Conservation (phyloP, 2,113 vertebrate genomes). For the Vanacampus margaritifer region DNA sequence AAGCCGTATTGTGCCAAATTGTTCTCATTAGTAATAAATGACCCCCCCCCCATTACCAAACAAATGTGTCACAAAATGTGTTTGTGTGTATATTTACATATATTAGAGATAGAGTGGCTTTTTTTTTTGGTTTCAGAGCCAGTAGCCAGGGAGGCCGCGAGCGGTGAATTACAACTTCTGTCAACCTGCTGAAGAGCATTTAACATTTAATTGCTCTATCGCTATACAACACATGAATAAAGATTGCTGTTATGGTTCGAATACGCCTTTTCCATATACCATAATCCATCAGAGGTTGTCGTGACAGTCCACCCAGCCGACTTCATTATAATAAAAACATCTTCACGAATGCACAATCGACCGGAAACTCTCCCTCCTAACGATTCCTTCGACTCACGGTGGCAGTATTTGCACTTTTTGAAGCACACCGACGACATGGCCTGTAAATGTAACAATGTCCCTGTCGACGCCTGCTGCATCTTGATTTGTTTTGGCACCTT, state of each 20-base stretch:
- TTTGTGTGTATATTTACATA: no score
- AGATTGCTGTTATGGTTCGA: neutral
- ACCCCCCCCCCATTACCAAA: no score
- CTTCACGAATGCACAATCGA: conserved; percentile 16
- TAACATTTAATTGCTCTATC: neutral
- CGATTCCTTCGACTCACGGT: conserved; percentile 6
- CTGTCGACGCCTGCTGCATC: conserved; percentile 12
- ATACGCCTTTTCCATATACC: neutral
- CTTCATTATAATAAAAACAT: conserved; percentile 32
- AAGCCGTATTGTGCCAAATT: no score
- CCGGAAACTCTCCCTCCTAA: conserved; percentile 9
- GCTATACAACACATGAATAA: neutral
- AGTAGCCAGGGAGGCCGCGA: neutral
- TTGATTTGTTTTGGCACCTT: conserved; percentile 49
- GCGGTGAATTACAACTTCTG: neutral
- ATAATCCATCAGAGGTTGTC: neutral
- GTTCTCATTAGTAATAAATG: no score
- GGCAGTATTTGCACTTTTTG: conserved; percentile 48
- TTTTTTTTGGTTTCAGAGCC: no score
- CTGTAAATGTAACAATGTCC: conserved; percentile 15
- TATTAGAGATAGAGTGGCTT: no score
- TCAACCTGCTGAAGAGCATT: neutral
- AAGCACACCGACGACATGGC: conserved; percentile 33
- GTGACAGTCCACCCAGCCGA: conserved; percentile 20
- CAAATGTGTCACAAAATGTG: no score